Conservation (phyloP, 2,113 vertebrate species). For the pig (Sus scrofa) region DNA sequence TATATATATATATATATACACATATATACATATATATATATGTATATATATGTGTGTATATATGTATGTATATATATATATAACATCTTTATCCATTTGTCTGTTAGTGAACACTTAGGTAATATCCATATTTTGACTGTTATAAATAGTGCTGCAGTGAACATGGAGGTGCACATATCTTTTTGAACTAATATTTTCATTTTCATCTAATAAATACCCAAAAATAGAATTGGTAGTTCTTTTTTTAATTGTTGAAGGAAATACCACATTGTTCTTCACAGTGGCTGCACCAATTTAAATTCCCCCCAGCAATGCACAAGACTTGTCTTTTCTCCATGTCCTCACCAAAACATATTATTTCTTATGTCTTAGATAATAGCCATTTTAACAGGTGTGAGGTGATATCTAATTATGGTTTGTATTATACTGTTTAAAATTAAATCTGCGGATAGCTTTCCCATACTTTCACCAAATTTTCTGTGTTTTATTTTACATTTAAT, state of each 20-base stretch:
- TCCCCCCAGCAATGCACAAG: neutral
- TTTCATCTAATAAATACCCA: neutral
- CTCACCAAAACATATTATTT: neutral
- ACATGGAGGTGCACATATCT: fast-evolving
- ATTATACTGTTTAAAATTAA: neutral
- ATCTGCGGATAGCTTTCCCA: neutral
- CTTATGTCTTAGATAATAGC: neutral
- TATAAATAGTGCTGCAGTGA: neutral
- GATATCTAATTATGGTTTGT: neutral
- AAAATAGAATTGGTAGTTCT: neutral
- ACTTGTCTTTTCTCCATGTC: neutral
- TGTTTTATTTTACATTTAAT: conserved; percentile 10
- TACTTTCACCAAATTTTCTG: neutral
- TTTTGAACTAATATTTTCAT: neutral
- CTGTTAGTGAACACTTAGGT: neutral
- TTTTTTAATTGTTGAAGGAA: neutral
- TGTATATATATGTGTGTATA: too few relatives aligned
- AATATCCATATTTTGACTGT: neutral
- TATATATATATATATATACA: too few relatives aligned
- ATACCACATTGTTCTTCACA: neutral
- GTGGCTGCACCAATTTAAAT: neutral
- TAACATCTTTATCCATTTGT: neutral
- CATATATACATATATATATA: too few relatives aligned
- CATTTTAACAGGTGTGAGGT: neutral
- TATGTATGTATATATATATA: neutral